These are phyloP conservation scores for Zygothrica quintamaculata DNA, from an alignment of 2,888 invertebrate genomes.

Conservation along the genomic window DNA sequence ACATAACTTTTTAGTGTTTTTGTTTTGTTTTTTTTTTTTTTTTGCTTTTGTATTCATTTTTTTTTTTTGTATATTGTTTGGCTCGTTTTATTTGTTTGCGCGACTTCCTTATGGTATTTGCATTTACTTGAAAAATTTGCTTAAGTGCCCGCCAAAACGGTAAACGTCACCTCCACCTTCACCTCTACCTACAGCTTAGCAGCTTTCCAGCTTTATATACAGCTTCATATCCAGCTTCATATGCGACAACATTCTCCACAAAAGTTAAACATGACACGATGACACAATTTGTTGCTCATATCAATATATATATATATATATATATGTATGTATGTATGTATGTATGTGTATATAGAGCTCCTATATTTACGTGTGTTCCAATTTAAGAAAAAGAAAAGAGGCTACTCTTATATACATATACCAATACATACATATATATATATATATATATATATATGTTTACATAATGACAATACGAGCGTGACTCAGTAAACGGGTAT, in stretches of 20 bases:
- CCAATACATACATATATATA: too few relatives aligned
- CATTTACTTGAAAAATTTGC: conserved; percentile 37
- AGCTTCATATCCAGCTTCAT: neutral
- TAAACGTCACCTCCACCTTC: conserved; percentile 2
- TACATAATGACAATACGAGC: neutral
- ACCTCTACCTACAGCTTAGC: neutral
- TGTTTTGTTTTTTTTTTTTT: neutral
- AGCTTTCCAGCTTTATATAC: neutral
- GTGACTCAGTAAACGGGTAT: conserved; percentile 51
- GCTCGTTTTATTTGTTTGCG: conserved; percentile 29
- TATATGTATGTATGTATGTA: conserved; percentile 1
- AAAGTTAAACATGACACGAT: conserved; percentile 59
- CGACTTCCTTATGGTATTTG: conserved; percentile 52
- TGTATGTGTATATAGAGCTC: conserved; percentile 7
- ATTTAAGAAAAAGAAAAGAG: conserved; percentile 20
- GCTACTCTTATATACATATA: neutral
- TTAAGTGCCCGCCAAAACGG: conserved; percentile 15
- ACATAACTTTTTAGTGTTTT: conserved; percentile 1
- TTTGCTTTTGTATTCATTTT: neutral
- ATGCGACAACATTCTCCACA: neutral
- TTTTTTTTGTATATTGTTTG: neutral
- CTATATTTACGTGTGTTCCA: conserved; percentile 40
- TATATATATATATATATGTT: neutral
- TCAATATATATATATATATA: conserved; percentile 6
- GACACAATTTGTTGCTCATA: conserved; percentile 47